Percentiles rank a stretch among this genome's conserved stretches.
Conservation (phyloP, 2,888 invertebrate genomes). For the Cataglyphis albicans region DNA sequence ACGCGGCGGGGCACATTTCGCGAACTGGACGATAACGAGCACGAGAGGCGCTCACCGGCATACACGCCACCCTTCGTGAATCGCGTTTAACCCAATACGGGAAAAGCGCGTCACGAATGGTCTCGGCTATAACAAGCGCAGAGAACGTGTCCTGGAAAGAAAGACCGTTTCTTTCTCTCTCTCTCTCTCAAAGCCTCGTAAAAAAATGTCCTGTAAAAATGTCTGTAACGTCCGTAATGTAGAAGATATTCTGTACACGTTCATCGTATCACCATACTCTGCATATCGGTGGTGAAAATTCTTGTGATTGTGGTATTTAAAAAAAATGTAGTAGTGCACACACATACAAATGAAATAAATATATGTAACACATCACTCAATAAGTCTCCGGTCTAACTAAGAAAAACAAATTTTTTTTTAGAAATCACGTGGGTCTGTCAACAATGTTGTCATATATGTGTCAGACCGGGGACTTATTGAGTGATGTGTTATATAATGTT, state of each 20-base stretch:
- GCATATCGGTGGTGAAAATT: background rate
- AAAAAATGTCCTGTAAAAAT: background rate
- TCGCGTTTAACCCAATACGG: constrained; percentile 71
- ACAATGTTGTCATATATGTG: too few relatives aligned
- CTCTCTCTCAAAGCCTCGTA: background rate
- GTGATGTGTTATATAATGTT: background rate
- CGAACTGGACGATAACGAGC: constrained; percentile 72
- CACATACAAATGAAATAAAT: background rate
- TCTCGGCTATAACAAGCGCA: constrained; percentile 62
- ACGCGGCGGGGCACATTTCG: constrained; percentile 66
- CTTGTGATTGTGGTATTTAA: background rate
- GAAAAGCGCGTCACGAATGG: constrained; percentile 72
- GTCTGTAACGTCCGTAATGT: background rate
- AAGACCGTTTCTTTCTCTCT: constrained; percentile 14
- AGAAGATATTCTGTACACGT: background rate
- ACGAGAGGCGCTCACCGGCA: constrained; percentile 64
- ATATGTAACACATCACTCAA: background rate
- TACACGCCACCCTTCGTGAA: constrained; percentile 74
- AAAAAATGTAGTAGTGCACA: background rate
- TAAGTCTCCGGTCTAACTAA: too few relatives aligned
- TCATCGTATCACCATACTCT: background rate
- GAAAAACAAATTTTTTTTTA: too few relatives aligned
- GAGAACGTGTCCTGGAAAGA: constrained; percentile 49
- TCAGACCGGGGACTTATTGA: too few relatives aligned
- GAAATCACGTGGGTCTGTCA: too few relatives aligned